A percentile compares a stretch with the other conserved stretches of the same genome.
Conservation (phyloP, 2,113 vertebrate genomes). For the Microcebus griseorufus region DNA sequence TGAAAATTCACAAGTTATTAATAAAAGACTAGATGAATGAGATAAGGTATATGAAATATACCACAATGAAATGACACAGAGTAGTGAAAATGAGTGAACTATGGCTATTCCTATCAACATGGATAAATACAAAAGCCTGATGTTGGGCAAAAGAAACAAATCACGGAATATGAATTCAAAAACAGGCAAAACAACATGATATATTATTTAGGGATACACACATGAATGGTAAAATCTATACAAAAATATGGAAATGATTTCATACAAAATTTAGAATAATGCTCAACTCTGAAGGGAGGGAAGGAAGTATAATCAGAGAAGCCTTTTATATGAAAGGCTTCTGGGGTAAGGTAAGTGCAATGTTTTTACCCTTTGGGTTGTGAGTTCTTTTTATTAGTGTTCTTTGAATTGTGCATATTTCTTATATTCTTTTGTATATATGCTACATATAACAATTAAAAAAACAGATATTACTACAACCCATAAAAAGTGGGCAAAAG, state of each 20-base stretch:
- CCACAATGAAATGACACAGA: neutral
- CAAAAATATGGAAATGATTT: neutral
- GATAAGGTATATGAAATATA: neutral
- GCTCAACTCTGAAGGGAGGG: neutral
- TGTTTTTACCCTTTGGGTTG: neutral
- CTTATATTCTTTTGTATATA: neutral
- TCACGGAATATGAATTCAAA: neutral
- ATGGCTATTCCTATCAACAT: neutral
- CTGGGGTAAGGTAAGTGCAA: neutral
- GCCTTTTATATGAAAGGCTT: neutral
- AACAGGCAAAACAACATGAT: neutral
- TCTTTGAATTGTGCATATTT: neutral
- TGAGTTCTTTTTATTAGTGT: neutral
- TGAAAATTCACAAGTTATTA: neutral
- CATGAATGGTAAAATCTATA: neutral
- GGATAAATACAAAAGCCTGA: neutral
- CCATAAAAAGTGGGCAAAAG: neutral
- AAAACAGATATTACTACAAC: neutral
- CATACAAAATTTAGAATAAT: conserved; percentile 1
- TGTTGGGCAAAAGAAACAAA: neutral
- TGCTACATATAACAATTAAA: neutral
- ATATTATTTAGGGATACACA: neutral
- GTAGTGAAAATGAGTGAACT: neutral
- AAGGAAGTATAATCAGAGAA: neutral
- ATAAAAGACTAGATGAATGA: neutral